These are phyloP conservation scores for Resseliella maxima DNA, from an alignment of 2,888 invertebrate species.

Conservation along the genomic window DNA sequence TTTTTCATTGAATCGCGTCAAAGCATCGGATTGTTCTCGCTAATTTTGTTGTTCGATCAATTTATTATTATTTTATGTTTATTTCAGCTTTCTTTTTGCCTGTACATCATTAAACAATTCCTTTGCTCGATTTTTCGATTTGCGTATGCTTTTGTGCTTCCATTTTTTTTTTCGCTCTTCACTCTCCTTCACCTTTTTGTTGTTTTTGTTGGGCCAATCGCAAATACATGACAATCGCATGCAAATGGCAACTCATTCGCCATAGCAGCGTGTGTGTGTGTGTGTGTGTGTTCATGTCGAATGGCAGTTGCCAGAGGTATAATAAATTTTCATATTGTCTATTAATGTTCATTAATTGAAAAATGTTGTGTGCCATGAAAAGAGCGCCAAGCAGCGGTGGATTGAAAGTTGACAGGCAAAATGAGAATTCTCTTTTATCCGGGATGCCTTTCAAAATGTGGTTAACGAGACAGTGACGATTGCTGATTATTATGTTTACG, in stretches of 20 bases:
- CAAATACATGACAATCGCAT: constrained; percentile 41
- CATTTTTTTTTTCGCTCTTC: neutral
- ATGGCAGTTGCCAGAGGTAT: constrained; percentile 54
- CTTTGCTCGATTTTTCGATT: constrained; percentile 8
- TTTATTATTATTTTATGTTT: constrained; percentile 49
- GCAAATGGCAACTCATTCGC: neutral
- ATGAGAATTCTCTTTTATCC: neutral
- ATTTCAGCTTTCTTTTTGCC: constrained; percentile 22
- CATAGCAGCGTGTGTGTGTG: neutral
- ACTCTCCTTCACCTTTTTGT: neutral
- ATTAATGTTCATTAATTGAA: constrained; percentile 56
- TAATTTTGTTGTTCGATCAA: constrained; percentile 53
- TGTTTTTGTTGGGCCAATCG: neutral
- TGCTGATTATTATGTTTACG: constrained; percentile 53
- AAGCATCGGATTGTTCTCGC: neutral
- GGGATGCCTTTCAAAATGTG: neutral
- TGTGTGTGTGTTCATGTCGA: neutral
- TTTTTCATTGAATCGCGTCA: neutral
- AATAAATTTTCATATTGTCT: constrained; percentile 57
- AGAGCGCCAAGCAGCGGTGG: neutral
- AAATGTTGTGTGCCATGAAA: constrained; percentile 38
- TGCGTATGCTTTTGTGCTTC: neutral
- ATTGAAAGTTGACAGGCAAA: constrained; percentile 21
- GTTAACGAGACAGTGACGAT: constrained; percentile 51
- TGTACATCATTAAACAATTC: constrained; percentile 47